Evolutionary conservation across 1,140 invertebrate species (phyloP).

Genomic region (Caenorhabditis elegans): WBcel235 BX284602.5:9957001-9957500

Average conservation of each 20-base stretch:
- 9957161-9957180: conserved; percentile 40
- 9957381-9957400: too few relatives aligned
- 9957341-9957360: too few relatives aligned
- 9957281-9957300: not conserved
- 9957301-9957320: not conserved
- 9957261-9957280: conserved; percentile 6
- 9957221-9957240: not conserved
- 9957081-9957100: conserved; percentile 41
- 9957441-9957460: too few relatives aligned
- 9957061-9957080: conserved; percentile 40
- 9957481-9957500: too few relatives aligned
- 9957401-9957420: too few relatives aligned
- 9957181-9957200: not conserved
- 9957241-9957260: conserved; percentile 43
- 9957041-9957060: conserved; percentile 51
- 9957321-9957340: too few relatives aligned
- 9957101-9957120: conserved; percentile 36
- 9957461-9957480: too few relatives aligned
- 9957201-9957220: not conserved
- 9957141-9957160: too few relatives aligned
- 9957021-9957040: conserved; percentile 44
- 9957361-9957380: too few relatives aligned
- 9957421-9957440: too few relatives aligned
- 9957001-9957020: not conserved
- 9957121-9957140: too few relatives aligned